Conservation (phyloP, 1,140 invertebrate genomes). For the Tetramorium alpestre region DNA sequence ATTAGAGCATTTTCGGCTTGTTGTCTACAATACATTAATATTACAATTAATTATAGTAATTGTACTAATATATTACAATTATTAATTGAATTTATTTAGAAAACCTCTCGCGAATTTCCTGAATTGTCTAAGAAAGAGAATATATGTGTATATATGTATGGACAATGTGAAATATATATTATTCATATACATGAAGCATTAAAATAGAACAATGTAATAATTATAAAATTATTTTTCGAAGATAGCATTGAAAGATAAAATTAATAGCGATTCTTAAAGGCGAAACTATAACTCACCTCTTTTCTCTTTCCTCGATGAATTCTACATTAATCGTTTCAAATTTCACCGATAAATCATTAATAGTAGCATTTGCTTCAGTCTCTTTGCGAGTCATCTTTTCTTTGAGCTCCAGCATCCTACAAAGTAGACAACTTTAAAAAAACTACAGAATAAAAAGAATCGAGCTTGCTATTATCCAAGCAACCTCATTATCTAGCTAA, state of each 20-base stretch:
- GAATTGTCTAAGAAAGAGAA: not conserved
- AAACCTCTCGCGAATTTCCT: not conserved
- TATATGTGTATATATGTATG: not conserved
- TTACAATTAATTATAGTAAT: not conserved
- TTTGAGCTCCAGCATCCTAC: constrained; percentile 71
- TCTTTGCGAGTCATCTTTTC: constrained; percentile 71
- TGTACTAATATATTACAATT: not conserved
- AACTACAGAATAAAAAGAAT: not conserved
- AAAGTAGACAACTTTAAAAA: constrained; percentile 6
- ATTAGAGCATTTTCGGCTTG: constrained; percentile 46
- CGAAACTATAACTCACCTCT: constrained; percentile 53
- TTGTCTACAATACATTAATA: constrained; percentile 52
- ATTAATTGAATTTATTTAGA: not conserved
- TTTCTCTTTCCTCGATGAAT: constrained; percentile 52
- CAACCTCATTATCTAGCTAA: not conserved
- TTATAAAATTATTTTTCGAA: not conserved
- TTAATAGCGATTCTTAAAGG: not conserved
- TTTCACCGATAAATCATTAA: constrained; percentile 64
- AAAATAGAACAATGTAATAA: not conserved
- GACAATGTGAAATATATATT: not conserved
- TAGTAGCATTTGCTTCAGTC: constrained; percentile 48
- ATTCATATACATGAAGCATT: not conserved
- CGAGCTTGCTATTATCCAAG: not conserved
- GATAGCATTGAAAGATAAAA: not conserved
- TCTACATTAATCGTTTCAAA: constrained; percentile 49